Percentiles rank a stretch among this genome's conserved stretches.
Conservation (phyloP, 2,113 vertebrate species). For the Poeciliopsis occidentalis region DNA sequence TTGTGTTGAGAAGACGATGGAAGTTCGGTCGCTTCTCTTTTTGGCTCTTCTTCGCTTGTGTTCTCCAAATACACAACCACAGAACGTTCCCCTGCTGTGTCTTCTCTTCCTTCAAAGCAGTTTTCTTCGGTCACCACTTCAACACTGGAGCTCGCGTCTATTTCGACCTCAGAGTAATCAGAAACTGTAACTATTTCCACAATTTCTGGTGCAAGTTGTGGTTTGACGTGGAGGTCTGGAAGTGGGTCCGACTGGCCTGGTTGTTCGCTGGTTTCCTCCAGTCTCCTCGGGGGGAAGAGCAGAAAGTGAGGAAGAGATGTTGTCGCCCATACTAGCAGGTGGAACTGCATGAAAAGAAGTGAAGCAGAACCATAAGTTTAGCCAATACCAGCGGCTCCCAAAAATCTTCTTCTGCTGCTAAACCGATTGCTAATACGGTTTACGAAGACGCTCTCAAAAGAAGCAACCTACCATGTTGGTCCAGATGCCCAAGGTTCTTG, state of each 20-base stretch:
- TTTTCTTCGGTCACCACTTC: constrained; percentile 34
- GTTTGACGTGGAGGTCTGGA: constrained; percentile 1
- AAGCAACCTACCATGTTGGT: constrained; percentile 60
- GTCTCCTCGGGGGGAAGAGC: neutral
- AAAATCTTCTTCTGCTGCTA: no score
- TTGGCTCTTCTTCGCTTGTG: neutral
- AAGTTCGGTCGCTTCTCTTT: neutral
- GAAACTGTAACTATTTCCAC: constrained; percentile 62
- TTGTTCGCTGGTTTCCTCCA: constrained; percentile 7
- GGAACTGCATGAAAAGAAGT: constrained; percentile 51
- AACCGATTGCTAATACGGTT: no score
- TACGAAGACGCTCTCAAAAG: neutral
- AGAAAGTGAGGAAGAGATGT: constrained; percentile 65
- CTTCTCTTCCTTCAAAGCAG: constrained; percentile 23
- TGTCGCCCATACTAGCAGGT: constrained; percentile 58
- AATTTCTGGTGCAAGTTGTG: constrained; percentile 9
- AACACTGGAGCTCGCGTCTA: constrained; percentile 13
- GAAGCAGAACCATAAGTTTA: neutral
- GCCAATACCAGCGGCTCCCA: neutral
- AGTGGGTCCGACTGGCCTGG: neutral
- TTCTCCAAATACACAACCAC: neutral
- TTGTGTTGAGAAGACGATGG: neutral
- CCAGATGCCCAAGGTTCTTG: constrained; percentile 55
- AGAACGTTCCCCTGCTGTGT: neutral
- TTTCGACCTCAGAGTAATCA: constrained; percentile 64